Base-by-base conservation (phyloP, 2,113 vertebrate genomes). In the Nannobrachium achirus region DNA sequence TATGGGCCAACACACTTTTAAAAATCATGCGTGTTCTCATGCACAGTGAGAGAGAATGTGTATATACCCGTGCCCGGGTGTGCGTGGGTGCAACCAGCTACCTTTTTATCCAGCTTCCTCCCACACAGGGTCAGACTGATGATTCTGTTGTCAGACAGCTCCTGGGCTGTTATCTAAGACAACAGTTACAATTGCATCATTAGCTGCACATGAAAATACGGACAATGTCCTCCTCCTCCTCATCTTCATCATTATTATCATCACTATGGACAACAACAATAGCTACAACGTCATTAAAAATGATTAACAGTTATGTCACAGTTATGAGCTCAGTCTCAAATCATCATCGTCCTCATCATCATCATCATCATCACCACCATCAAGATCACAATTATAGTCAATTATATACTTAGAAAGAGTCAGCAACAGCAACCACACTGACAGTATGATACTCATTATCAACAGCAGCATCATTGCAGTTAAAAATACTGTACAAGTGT, bases 31-130 rank as follows among this genome's bases (percentile, higher is more conserved):
- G 9, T 10, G 15, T 69, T 63, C 73, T 11, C n/a, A 70, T 69
- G 16, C 16, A 33, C 14, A 46, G 57, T 63, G 65, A 44, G 60
- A 13, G 4, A 44, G 60, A 13, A 3, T 56, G 63, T 42, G 53
- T 65, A 25, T 19, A 63, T 33, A 48, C 66, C 40, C 25, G 6
- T 33, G 25, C 25, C 3, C 25, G 25, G 25, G 25, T 49, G 60
- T 57, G 68, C 13, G 48, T 56, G 63, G 46, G 53, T 65, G 38
- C 16, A 63, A 50, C 66, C 40, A 39, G 89, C 84, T 76, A 99
- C 98, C 95, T 99, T 99, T 89, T 99, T 99, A 88, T 99, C 98
- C 91, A 99, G 92, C 77, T 96, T 99, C 73, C 95, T 93, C 87
- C 97, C 98, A 0, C 95, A 96, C 93, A 99, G 88, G 73, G 91